Evolutionary conservation across 2,113 vertebrate species (phyloP).

Genomic region (Nanger granti): DNA sequence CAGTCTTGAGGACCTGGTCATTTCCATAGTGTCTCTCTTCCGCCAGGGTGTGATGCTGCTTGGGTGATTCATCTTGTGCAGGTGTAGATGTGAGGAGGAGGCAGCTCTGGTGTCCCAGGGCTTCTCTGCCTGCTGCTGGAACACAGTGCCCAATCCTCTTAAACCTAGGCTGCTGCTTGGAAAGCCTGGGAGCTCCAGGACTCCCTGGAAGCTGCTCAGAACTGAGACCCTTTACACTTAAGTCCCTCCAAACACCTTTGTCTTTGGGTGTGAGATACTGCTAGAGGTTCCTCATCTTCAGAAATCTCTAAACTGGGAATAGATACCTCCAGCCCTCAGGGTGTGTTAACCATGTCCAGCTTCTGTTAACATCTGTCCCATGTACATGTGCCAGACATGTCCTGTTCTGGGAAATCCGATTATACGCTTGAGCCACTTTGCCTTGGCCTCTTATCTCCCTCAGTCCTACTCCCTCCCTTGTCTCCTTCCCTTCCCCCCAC

Average conservation of each 20-base stretch:
- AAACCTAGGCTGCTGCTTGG: neutral
- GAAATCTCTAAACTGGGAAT: neutral
- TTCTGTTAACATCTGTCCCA: neutral
- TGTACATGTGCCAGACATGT: neutral
- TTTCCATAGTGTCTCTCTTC: neutral
- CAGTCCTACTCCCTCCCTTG: neutral
- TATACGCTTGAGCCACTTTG: neutral
- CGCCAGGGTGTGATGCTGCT: neutral
- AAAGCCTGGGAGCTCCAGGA: neutral
- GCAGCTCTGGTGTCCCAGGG: neutral
- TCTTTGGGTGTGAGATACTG: neutral
- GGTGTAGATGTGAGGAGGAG: fast-evolving
- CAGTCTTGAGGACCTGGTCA: neutral
- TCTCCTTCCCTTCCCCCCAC: neutral
- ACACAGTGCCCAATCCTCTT: neutral
- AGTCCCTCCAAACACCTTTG: neutral
- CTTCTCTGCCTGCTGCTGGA: neutral
- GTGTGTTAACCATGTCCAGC: neutral
- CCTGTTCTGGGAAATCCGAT: neutral
- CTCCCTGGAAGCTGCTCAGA: neutral
- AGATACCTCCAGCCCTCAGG: neutral
- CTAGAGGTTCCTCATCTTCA: neutral
- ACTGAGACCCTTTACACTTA: neutral
- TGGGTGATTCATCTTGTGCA: neutral
- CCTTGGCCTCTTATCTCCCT: neutral